Evolutionary conservation across 2,888 invertebrate genomes (phyloP).

Genomic region (Brenthis daphne): DNA sequence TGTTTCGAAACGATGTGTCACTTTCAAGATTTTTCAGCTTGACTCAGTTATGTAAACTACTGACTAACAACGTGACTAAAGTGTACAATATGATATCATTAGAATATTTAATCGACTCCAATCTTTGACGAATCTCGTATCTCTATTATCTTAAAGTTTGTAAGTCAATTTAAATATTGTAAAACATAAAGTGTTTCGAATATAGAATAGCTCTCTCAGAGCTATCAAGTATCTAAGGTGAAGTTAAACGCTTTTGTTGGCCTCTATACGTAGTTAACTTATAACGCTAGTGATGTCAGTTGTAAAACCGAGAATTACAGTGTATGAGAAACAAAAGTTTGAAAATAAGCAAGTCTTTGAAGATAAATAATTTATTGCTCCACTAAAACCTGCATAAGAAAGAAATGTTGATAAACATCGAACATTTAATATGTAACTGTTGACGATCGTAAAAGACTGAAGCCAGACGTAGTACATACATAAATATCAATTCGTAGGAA

Average conservation of each 20-base stretch:
- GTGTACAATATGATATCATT: conserved; percentile 64
- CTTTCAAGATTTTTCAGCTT: conserved; percentile 54
- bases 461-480: conserved; percentile 72
- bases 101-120: conserved; percentile 53
- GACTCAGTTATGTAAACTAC: conserved; percentile 65
- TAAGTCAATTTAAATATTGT: conserved; percentile 51
- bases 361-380: conserved; percentile 79
- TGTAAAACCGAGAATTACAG: conserved; percentile 57
- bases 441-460: conserved; percentile 78
- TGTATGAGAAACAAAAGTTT: conserved; percentile 72
- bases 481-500: conserved; percentile 76
- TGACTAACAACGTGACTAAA: conserved; percentile 58
- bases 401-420: conserved; percentile 82
- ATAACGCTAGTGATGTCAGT: conserved; percentile 65
- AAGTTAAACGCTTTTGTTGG: conserved; percentile 3
- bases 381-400: conserved; percentile 81
- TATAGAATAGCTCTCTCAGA: background rate
- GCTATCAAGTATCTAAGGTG: background rate
- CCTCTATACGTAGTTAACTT: conserved; percentile 47
- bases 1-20: conserved; percentile 55
- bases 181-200: conserved; percentile 33
- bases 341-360: conserved; percentile 79
- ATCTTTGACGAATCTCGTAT: conserved; percentile 62
- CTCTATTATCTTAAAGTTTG: conserved; percentile 55
- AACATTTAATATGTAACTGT: conserved; percentile 82